These are phyloP conservation scores for Ctenopoma multispine DNA, from an alignment of 2,797 vertebrate species.

Conservation along the genomic window DNA sequence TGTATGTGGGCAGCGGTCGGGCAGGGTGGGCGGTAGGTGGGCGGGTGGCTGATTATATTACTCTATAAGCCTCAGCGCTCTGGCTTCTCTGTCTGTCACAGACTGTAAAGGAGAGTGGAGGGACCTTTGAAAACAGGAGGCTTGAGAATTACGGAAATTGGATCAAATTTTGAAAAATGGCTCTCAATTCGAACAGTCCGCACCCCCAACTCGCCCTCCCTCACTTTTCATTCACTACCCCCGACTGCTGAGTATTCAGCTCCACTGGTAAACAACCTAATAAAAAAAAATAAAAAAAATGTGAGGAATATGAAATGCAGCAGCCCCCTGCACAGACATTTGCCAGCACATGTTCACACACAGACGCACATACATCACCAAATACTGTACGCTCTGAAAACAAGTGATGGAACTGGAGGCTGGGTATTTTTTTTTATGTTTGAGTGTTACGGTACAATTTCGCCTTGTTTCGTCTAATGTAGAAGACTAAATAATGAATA, in stretches of 20 bases:
- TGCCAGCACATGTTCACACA: conserved; percentile 39
- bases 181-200: conserved; percentile 55
- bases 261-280: conserved; percentile 67
- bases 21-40: conserved; percentile 21
- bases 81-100: conserved; percentile 51
- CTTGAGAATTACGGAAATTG: conserved; percentile 80
- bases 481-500: too few relatives aligned
- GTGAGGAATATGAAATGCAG: conserved; percentile 54
- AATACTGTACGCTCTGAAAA: conserved; percentile 7
- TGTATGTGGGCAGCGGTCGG: conserved; percentile 4
- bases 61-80: conserved; percentile 32
- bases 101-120: conserved; percentile 52
- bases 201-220: conserved; percentile 6
- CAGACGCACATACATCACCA: conserved; percentile 18
- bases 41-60: conserved; percentile 70
- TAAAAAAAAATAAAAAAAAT: conserved; percentile 46
- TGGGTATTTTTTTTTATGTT: neutral
- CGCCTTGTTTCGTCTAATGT: too few relatives aligned
- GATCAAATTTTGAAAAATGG: conserved; percentile 82
- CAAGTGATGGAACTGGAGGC: conserved; percentile 1
- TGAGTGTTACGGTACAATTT: too few relatives aligned
- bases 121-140: conserved; percentile 71
- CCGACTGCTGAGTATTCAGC: conserved; percentile 54
- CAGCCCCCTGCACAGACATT: conserved; percentile 24
- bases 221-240: conserved; percentile 34